Evolutionary conservation across 2,888 invertebrate genomes (phyloP).

Genomic region (Leptinotarsa peninsularis): DNA sequence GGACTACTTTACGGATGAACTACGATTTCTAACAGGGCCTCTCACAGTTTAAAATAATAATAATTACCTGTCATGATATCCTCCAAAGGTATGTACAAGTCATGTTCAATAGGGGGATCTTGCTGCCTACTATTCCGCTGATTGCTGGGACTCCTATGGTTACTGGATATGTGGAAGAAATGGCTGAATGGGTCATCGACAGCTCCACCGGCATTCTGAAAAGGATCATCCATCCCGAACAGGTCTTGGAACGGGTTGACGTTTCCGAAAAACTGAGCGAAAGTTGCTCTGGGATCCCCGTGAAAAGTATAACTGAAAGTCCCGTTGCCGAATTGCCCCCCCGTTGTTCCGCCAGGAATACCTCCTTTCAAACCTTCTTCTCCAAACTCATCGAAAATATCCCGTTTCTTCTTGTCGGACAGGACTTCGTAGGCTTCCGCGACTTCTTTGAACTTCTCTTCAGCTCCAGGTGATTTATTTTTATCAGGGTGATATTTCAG

Average conservation of each 20-base stretch:
- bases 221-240: conserved; percentile 73
- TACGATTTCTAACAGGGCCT: too few species aligned
- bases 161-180: conserved; percentile 22
- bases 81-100: conserved; percentile 88
- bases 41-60: conserved; percentile 59
- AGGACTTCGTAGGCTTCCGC: conserved; percentile 98
- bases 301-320: conserved; percentile 87
- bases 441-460: conserved; percentile 93
- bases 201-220: conserved; percentile 37
- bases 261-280: conserved; percentile 95
- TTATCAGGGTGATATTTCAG: conserved; percentile 98
- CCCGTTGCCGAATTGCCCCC: conserved; percentile 68
- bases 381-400: conserved; percentile 91
- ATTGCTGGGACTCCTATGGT: conserved; percentile 62
- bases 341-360: conserved; percentile 60
- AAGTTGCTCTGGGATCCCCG: conserved; percentile 94
- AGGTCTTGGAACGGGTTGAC: conserved; percentile 90
- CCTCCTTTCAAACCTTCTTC: conserved; percentile 91
- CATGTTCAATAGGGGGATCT: conserved; percentile 90
- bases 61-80: conserved; percentile 77
- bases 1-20: too few species aligned
- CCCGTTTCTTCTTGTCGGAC: conserved; percentile 93
- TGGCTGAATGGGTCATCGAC: conserved; percentile 46
- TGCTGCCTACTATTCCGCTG: conserved; percentile 69
- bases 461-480: conserved; percentile 92